Base-by-base conservation (phyloP, 53 echinoderm and acorn worm species). In the Echinarachnius parma region DNA sequence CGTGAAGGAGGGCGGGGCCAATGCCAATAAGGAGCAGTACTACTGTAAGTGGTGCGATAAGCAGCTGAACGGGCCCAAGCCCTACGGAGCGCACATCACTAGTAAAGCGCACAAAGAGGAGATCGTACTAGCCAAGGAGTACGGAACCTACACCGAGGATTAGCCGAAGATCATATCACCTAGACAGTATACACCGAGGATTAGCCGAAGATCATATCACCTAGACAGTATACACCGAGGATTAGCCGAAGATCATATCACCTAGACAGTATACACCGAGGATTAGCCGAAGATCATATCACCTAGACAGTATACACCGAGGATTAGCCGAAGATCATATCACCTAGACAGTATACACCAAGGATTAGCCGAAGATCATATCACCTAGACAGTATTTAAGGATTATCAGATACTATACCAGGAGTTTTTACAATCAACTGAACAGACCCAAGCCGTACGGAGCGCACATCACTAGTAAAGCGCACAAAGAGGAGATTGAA, bases 61-160 rank as follows among this genome's bases (percentile, higher is more conserved):
- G 53, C 66, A 85, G 46, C 75, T 96, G 23, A 96, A 96, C 32
- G 96, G 96, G 3, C 87, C 88, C 9, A 75, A 82, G 48, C 96
- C 96, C 3, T 96, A 88, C 49, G 67, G 79, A 0, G 85, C 96
- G 26, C 96, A 96, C 62, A 91, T 91, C 77, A 31, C 34, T 19
- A 96, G 96, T 60, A 96, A 87, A 61, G 96, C 87, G 0, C 96
- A 96, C 74, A 87, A 79, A 46, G 77, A 87, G 36, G 96, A 91
- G 74, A 80, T 91, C 11, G 83, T 82, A 22, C 34, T 89, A 7
- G 89, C 89, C 9, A 82, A 66, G 45, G 82, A 86, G 45, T 29
- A 37, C 9, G 83, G 50, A 11, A 46, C 48, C 4, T 66, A 66
- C 31, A 48, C 48, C 0, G 66, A 66, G 31, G 66, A 66, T 55